Conservation (phyloP, 2,888 invertebrate species). For the Volucella bombylans region DNA sequence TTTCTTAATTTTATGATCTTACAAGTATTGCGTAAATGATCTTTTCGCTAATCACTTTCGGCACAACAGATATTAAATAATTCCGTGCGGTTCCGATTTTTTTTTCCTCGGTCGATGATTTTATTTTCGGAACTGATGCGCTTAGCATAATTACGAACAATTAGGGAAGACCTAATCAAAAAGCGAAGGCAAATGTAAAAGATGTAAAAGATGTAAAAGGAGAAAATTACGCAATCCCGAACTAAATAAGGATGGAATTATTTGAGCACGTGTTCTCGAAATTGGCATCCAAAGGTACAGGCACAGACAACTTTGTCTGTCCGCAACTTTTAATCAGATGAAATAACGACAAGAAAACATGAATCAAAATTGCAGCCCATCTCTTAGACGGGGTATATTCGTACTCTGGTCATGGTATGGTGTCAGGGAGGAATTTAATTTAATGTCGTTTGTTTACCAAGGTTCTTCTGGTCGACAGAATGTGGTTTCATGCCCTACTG, state of each 20-base stretch:
- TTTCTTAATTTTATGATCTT: neutral
- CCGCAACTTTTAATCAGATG: conserved; percentile 20
- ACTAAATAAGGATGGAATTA: neutral
- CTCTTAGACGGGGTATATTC: neutral
- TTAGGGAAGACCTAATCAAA: conserved; percentile 7
- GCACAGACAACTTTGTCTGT: neutral
- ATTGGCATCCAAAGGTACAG: conserved; percentile 2
- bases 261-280: neutral
- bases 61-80: neutral
- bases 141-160: conserved; percentile 15
- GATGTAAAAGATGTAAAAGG: neutral
- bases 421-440: neutral
- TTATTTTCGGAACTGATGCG: neutral
- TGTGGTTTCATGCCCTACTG: no score
- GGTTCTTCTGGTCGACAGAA: neutral
- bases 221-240: neutral
- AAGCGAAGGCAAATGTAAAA: neutral
- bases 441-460: neutral
- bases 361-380: neutral
- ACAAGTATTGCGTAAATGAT: neutral
- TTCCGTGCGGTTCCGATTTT: neutral
- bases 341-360: conserved; percentile 17
- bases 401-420: no score
- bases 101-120: neutral
- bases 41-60: conserved; percentile 4